Evolutionary conservation across 2,888 invertebrate genomes (phyloP).

Genomic region (Bimastos eiseni): DNA sequence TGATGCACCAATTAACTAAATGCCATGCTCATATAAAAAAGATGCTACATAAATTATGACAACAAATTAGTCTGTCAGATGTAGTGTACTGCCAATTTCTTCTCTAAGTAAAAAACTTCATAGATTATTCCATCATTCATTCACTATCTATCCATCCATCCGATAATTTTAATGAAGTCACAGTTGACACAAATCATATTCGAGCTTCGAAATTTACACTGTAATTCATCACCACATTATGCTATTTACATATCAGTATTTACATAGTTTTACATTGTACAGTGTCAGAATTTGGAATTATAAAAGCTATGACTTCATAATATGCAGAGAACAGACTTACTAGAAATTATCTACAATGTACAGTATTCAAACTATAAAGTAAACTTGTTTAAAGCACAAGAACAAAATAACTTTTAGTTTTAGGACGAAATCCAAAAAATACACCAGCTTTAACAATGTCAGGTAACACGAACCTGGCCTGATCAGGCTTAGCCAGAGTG

Average conservation of each 20-base stretch:
- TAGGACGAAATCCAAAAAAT: background rate
- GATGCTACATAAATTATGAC: no score
- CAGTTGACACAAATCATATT: background rate
- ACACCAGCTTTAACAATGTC: background rate
- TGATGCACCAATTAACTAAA: no score
- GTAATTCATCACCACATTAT: constrained; percentile 6
- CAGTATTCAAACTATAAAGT: background rate
- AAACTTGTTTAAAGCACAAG: background rate
- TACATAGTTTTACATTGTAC: background rate
- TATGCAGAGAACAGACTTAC: background rate
- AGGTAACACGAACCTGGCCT: background rate
- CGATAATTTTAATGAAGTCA: background rate
- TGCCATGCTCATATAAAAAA: no score
- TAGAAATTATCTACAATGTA: background rate
- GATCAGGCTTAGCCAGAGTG: background rate
- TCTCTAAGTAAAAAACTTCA: no score
- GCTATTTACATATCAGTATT: constrained; percentile 6
- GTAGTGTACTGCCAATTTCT: no score
- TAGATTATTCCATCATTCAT: no score
- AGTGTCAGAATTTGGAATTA: constrained; percentile 13
- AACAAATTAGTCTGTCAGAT: no score
- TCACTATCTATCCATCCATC: background rate
- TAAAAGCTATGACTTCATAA: background rate
- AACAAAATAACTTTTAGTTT: background rate
- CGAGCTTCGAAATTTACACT: background rate